phyloP scores from a whole-genome alignment of 2,888 invertebrate genomes.

The Nezara viridula region DNA sequence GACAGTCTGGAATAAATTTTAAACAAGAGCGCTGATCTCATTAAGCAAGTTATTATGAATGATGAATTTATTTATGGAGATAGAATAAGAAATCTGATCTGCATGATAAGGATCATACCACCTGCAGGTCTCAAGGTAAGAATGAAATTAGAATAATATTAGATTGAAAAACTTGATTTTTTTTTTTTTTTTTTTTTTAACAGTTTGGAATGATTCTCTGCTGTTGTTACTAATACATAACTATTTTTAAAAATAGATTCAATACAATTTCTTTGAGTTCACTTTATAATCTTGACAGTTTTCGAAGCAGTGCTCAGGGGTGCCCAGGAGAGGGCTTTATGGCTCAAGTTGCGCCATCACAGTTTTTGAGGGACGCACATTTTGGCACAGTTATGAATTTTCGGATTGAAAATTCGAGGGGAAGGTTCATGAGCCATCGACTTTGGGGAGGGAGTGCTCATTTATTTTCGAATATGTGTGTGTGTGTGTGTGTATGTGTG shows the following conservation, averaged over 20 bases:
- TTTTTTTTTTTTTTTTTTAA: neutral
- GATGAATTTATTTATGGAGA: neutral
- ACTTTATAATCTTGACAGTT: neutral
- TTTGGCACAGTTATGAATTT: too few relatives aligned
- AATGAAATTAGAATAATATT: neutral
- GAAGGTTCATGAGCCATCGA: too few relatives aligned
- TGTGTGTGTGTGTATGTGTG: too few relatives aligned
- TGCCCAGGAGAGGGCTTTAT: too few relatives aligned
- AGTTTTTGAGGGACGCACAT: too few relatives aligned
- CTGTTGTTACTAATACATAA: too few relatives aligned
- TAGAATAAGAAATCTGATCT: neutral
- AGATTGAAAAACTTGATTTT: neutral
- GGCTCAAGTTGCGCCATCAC: too few relatives aligned
- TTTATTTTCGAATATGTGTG: too few relatives aligned
- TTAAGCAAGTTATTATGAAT: neutral
- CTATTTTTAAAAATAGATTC: neutral
- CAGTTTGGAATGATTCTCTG: neutral
- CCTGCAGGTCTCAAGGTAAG: neutral
- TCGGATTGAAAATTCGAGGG: too few relatives aligned
- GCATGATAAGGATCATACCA: conserved; percentile 1
- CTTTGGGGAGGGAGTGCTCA: too few relatives aligned
- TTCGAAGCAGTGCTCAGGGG: neutral
- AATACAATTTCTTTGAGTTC: neutral
- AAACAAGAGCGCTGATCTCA: neutral
- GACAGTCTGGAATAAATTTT: neutral